Base-by-base conservation (phyloP, 2,888 invertebrate genomes). In the Pandemis cinnamomeana region DNA sequence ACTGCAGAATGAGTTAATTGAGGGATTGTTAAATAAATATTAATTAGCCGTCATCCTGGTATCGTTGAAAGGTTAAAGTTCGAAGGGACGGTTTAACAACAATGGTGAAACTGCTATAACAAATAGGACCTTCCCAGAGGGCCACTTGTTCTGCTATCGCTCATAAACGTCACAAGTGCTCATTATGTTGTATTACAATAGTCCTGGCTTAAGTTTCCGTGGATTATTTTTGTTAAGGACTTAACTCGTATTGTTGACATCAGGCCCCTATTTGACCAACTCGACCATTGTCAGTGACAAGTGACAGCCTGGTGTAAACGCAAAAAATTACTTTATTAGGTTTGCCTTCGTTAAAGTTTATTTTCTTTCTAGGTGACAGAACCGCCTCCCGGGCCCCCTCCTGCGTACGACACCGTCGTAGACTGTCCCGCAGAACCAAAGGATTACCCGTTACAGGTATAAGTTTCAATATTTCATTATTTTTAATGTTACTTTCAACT, bases 351-450 rank as follows among this genome's bases (percentile, higher is more conserved):
- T 71, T 11, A 63, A n/a, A 7, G 2, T 27, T 27, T 63, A 67
- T 67, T 58, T 76, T 77, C 68, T 77, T 77, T 68, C 5, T 86
- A 90, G 91, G 86, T 81, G 80, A 94, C 82, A 82, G 91, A 82
- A 82, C 87, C 88, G 51, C 55, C 87, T 2, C 95, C 95, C 0
- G 95, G 96, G 0, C 96, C 96, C 0, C 96, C 96, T 11, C 96
- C 96, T 0, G 94, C 96, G 1, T 96, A 96, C 86, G 96, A 96
- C 72, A 86, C 91, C 0, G 92, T 95, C 2, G 92, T 95, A 3
- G 87, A 89, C 27, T 84, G 78, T 6, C 76, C 86, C 4, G 76
- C 83, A 2, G 79, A 79, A 48, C 81, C 84, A 48, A 91, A 91
- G 79, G 88, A 91, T 71, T 83, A 81, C 70, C 77, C 81, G 20